phyloP scores from a whole-genome alignment of 2,113 vertebrate genomes.

The Morone chrysops region DNA sequence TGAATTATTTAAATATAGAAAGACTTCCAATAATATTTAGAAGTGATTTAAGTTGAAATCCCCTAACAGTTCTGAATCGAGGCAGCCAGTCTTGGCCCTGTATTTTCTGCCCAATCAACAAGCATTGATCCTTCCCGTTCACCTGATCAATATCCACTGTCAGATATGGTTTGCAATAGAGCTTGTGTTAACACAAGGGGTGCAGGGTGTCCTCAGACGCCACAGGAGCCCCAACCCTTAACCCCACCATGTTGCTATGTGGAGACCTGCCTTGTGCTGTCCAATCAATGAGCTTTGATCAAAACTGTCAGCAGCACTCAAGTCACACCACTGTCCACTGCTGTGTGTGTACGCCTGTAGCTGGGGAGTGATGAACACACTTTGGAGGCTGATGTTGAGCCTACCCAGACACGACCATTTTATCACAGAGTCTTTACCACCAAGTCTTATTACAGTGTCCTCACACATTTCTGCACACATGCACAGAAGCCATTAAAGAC shows the following conservation, averaged over 20 bases:
- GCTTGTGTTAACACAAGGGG: conserved; percentile 37
- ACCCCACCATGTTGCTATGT: conserved; percentile 39
- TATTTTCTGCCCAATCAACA: conserved; percentile 64
- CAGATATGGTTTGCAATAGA: conserved; percentile 70
- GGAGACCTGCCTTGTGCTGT: conserved; percentile 35
- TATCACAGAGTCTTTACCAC: conserved; percentile 10
- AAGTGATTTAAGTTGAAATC: background rate
- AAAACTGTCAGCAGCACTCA: conserved; percentile 59
- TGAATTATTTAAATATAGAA: background rate
- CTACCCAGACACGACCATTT: conserved; percentile 40
- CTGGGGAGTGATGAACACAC: conserved; percentile 2
- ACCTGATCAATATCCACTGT: conserved; percentile 68
- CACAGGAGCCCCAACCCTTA: conserved; percentile 37
- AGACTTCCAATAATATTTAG: background rate
- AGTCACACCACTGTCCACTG: conserved; percentile 8
- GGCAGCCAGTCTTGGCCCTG: background rate
- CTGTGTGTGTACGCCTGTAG: conserved; percentile 11
- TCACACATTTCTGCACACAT: background rate
- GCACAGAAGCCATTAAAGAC: conserved; percentile 47
- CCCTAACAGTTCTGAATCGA: background rate
- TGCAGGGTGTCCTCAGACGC: conserved; percentile 4
- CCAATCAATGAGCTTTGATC: conserved; percentile 70
- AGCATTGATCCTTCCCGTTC: conserved; percentile 57
- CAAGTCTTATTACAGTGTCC: conserved; percentile 33
- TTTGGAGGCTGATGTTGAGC: conserved; percentile 31